phyloP scores from a whole-genome alignment of 2,113 vertebrate species.

The Heliornis fulica region DNA sequence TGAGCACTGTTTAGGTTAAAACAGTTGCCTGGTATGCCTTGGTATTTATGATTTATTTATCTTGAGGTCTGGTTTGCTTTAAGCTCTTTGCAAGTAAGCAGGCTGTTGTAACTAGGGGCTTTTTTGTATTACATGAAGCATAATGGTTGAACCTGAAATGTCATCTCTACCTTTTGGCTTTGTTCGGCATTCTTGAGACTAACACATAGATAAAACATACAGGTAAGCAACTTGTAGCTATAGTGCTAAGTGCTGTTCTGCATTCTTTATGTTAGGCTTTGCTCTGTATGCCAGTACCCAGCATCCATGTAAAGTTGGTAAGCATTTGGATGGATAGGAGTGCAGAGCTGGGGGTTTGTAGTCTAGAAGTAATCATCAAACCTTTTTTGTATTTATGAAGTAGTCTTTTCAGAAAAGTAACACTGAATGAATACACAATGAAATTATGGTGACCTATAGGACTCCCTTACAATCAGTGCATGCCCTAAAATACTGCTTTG shows the following conservation, averaged over 20 bases:
- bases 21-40: neutral
- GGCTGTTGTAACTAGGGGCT: neutral
- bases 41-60: neutral
- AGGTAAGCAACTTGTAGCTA: neutral
- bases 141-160: neutral
- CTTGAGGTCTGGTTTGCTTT: slow-evolving; percentile 4
- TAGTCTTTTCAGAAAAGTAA: neutral
- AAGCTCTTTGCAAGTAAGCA: neutral
- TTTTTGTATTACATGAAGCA: neutral
- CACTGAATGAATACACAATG: neutral
- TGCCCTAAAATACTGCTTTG: slow-evolving; percentile 36
- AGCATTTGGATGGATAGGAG: neutral
- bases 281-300: neutral
- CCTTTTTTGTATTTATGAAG: neutral
- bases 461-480: slow-evolving; percentile 32
- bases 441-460: neutral
- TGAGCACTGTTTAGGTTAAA: neutral
- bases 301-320: neutral
- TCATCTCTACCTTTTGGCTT: neutral
- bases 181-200: neutral
- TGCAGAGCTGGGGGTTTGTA: neutral
- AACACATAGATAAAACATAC: neutral
- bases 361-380: neutral
- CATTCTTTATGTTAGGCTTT: neutral
- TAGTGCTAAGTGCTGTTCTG: neutral